Percentiles rank a stretch among this genome's conserved stretches.
Conservation (phyloP, 2,113 vertebrate genomes). For the Varanus komodoensis region DNA sequence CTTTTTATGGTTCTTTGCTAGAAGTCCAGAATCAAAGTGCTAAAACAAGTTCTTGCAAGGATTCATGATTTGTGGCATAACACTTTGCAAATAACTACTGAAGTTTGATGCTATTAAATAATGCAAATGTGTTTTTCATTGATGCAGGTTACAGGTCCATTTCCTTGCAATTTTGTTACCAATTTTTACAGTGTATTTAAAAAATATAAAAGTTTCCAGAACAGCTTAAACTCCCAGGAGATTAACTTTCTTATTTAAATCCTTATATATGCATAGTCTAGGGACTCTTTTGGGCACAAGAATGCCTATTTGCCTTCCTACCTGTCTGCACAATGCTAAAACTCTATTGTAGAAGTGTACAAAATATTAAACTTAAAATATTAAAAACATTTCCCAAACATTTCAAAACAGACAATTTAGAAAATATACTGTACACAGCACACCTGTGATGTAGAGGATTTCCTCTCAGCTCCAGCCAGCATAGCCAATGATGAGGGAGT, state of each 20-base stretch:
- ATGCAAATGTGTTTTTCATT: slow-evolving; percentile 54
- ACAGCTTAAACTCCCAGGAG: slow-evolving; percentile 6
- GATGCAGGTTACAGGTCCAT: slow-evolving; percentile 47
- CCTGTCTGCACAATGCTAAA: background rate
- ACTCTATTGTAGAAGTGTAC: background rate
- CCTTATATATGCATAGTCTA: background rate
- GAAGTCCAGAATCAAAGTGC: slow-evolving; percentile 36
- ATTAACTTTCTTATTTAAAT: slow-evolving; percentile 39
- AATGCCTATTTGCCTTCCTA: background rate
- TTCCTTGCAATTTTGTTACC: slow-evolving; percentile 39
- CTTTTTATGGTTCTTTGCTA: slow-evolving; percentile 35
- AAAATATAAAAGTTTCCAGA: slow-evolving; percentile 40
- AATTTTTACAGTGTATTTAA: slow-evolving; percentile 15
- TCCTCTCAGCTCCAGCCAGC: background rate
- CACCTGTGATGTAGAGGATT: no score
- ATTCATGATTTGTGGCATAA: slow-evolving; percentile 36
- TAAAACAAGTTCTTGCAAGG: slow-evolving; percentile 37
- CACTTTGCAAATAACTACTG: slow-evolving; percentile 48
- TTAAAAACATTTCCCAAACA: background rate
- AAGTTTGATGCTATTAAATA: slow-evolving; percentile 54
- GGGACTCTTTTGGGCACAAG: background rate
- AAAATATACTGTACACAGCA: background rate
- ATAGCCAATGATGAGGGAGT: no score
- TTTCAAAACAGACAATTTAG: background rate
- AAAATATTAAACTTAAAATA: background rate